Evolutionary conservation across 1,140 invertebrate genomes (phyloP).

Genomic region (Diabrotica undecimpunctata): DNA sequence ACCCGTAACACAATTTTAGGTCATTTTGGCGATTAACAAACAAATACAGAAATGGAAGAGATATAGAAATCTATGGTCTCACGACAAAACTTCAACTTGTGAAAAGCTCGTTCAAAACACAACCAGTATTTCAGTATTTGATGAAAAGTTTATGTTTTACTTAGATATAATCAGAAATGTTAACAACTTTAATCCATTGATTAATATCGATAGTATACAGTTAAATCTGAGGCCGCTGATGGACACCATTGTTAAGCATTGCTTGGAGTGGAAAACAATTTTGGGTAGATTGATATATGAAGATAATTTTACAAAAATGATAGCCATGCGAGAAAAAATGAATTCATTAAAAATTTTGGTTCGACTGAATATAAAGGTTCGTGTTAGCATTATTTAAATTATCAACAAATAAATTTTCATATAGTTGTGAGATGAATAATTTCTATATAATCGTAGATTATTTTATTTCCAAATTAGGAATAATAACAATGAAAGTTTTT

Average conservation of each 20-base stretch:
- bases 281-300: slow-evolving; percentile 60
- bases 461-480: too few species aligned
- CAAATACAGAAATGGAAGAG: slow-evolving; percentile 73
- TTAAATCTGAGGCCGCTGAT: slow-evolving; percentile 66
- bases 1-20: background rate
- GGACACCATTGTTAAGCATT: slow-evolving; percentile 60
- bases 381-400: background rate
- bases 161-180: slow-evolving; percentile 71
- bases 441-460: too few species aligned
- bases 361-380: slow-evolving; percentile 61
- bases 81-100: slow-evolving; percentile 70
- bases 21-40: background rate
- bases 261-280: slow-evolving; percentile 66
- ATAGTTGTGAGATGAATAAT: too few species aligned
- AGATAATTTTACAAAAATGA: slow-evolving; percentile 60
- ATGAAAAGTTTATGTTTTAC: slow-evolving; percentile 81
- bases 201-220: slow-evolving; percentile 62
- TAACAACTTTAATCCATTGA: slow-evolving; percentile 54
- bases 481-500: too few species aligned
- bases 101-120: slow-evolving; percentile 71
- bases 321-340: slow-evolving; percentile 58
- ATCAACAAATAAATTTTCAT: too few species aligned
- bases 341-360: slow-evolving; percentile 57
- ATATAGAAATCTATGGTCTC: slow-evolving; percentile 76
- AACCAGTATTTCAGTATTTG: slow-evolving; percentile 70